Evolutionary conservation across 30 jellyfish, hydroid and myxozoan genomes (phyloP), one percentile per base, ranked within the genome.

Genomic region (Catostylus mosaicus): DNA sequence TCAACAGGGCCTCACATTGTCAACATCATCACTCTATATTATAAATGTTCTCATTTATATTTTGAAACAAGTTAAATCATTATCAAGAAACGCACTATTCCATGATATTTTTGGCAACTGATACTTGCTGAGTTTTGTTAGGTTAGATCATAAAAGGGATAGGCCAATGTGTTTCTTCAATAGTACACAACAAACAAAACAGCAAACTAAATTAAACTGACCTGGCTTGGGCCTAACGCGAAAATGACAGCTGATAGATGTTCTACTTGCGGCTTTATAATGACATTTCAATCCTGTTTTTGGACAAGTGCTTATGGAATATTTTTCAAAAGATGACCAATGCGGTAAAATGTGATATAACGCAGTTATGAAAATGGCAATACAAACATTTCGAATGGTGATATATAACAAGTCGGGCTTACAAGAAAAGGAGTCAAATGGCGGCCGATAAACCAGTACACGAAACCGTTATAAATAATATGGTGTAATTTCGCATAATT

Each of bases 101-200:
- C n/a, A n/a, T n/a, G n/a, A n/a, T n/a, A n/a, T n/a, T n/a, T n/a
- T n/a, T n/a, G n/a, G n/a, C n/a, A n/a, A n/a, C n/a, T n/a, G n/a
- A n/a, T n/a, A n/a, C n/a, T n/a, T n/a, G n/a, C n/a, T n/a, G n/a
- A n/a, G n/a, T n/a, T n/a, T n/a, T n/a, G n/a, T n/a, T n/a, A n/a
- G n/a, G n/a, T n/a, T n/a, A n/a, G n/a, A n/a, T n/a, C n/a, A n/a
- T n/a, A n/a, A n/a, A n/a, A n/a, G n/a, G n/a, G n/a, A n/a, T n/a
- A 40, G 63, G 63, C 63, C 18, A 50, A 0, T 50, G 63, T 18
- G 24, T 50, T 50, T 16, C 63, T 61, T 72, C 71, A 72, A 72
- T 72, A 19, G 64, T 75, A 75, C 32, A 60, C 75, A 75, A 52
- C 73, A 75, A 54, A 75, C 75, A 56, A 75, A 75, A 47, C 87